Evolutionary conservation across 1,140 invertebrate genomes (phyloP).

Genomic region (Coenobita brevimanus): DNA sequence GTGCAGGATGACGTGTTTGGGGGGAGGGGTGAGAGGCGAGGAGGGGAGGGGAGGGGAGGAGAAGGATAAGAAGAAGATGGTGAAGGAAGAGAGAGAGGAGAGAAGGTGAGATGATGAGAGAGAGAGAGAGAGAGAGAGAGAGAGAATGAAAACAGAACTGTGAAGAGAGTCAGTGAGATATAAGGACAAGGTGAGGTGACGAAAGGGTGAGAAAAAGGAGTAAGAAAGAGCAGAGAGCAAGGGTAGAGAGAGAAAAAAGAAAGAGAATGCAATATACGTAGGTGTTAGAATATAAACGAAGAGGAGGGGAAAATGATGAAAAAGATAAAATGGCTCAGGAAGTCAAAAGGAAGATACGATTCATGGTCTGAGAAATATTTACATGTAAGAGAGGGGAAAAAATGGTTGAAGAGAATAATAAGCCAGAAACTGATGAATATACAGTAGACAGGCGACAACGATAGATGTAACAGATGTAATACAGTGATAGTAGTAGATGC

Average conservation of each 20-base stretch:
- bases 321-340: too few species aligned
- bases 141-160: neutral
- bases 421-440: too few species aligned
- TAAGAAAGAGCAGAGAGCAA: neutral
- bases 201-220: neutral
- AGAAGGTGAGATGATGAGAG: neutral
- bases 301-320: neutral
- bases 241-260: neutral
- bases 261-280: neutral
- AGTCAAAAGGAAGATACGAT: neutral
- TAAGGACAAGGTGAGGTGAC: neutral
- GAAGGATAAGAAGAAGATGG: too few species aligned
- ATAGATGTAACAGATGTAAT: too few species aligned
- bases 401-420: too few species aligned
- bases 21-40: neutral
- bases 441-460: too few species aligned
- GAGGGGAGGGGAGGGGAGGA: too few species aligned
- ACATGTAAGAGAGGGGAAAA: too few species aligned
- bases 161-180: neutral
- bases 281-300: neutral
- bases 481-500: too few species aligned
- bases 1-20: neutral
- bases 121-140: slow-evolving; percentile 1
- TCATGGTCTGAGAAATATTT: too few species aligned
- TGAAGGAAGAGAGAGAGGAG: too few species aligned